Base-by-base conservation (phyloP, 2,797 vertebrate genomes). In the Spinus olivaceus region DNA sequence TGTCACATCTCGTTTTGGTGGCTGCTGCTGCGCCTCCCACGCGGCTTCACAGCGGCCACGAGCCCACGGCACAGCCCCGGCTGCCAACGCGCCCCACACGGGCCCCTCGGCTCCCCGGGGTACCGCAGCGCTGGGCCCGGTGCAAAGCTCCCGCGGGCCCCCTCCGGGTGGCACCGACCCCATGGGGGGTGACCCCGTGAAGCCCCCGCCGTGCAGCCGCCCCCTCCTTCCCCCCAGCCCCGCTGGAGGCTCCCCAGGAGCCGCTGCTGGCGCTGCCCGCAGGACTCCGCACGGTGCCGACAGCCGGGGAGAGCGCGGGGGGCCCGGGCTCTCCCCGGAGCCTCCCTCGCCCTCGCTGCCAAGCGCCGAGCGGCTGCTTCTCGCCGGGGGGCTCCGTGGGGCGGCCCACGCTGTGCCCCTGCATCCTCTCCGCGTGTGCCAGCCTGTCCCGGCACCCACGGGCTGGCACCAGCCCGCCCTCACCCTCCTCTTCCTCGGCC, bases 51-150 rank as follows among this genome's bases (percentile, higher is more conserved):
- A 9, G 54, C 42, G 10, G 30, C 67, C 50, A 5, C 3, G 3
- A 69, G 19, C 53, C 41, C 59, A 7, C 1, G 3, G 39, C 3
- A 1, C 3, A 1, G 59, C 49, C 53, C 25, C 0, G 4, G 67
- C 14, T 39, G n/a, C 7, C 2, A 32, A 10, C 1, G 6, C 1
- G 22, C 6, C 41, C 21, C 3, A 3, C 17, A 28, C 0, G 5
- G 44, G 8, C 6, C 9, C 13, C 12, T 23, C 1, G 6, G 41
- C 6, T 3, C 28, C 20, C 4, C 11, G 1, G 8, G 65, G 25
- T 6, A 25, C 2, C 3, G 3, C 28, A 9, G 73, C 2, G 2
- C 28, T 5, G 35, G 42, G 56, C 30, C 7, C 39, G 28, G 2
- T 2, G 4, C 28, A 7, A 47, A 54, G 39, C 61, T 47, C 51